Conservation (phyloP, 2,797 vertebrate species). For the Smutsia temminckii region DNA sequence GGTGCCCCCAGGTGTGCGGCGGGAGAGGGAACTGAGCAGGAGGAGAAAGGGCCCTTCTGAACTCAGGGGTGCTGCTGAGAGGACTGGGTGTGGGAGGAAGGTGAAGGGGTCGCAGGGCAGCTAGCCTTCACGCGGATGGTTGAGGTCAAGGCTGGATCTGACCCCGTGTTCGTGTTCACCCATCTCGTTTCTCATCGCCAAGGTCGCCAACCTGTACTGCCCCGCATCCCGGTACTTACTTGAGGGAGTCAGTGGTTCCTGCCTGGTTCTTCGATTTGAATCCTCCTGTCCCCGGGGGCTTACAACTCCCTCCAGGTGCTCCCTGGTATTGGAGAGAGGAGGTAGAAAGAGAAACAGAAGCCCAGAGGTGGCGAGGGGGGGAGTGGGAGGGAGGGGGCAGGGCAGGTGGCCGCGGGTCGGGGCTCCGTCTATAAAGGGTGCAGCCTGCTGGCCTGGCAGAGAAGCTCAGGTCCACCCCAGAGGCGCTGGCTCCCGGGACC, state of each 20-base stretch:
- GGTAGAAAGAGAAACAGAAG: neutral
- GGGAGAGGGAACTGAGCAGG: neutral
- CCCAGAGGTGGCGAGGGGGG: neutral
- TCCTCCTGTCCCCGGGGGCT: neutral
- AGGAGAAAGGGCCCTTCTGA: neutral
- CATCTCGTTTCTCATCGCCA: too few species aligned
- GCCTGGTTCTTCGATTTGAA: neutral
- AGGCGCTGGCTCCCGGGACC: neutral
- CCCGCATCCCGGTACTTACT: too few species aligned
- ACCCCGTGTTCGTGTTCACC: neutral
- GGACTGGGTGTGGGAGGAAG: neutral
- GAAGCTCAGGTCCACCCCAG: neutral
- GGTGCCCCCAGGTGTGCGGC: too few species aligned
- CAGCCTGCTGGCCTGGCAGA: neutral
- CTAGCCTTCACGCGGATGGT: neutral
- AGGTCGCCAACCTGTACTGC: neutral
- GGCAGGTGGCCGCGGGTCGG: neutral
- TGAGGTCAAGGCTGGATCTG: neutral
- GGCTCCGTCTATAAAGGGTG: slow-evolving; percentile 64
- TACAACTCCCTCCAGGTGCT: neutral
- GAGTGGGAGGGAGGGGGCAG: neutral
- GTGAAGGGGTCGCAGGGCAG: neutral
- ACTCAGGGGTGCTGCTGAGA: neutral
- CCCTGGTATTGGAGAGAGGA: neutral
- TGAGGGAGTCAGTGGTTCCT: neutral